A percentile compares a stretch with the other conserved stretches of the same genome.
Conservation (phyloP, 2,113 vertebrate genomes). For the Nesoenas mayeri region DNA sequence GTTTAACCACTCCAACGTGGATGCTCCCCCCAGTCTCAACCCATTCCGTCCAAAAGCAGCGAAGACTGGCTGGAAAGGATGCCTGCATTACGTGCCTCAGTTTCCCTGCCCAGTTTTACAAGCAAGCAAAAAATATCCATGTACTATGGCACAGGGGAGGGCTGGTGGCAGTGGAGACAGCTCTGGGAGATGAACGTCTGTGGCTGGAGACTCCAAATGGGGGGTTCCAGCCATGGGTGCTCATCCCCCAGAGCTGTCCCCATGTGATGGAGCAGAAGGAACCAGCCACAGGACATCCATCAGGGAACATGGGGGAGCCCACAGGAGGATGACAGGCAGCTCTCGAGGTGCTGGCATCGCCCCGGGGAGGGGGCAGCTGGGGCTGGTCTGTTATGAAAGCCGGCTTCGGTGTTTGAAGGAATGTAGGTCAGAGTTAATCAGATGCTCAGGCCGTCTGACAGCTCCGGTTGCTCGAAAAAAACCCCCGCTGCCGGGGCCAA, state of each 20-base stretch:
- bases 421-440: constrained; percentile 72
- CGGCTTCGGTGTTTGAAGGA: constrained; percentile 26
- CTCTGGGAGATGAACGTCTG: neutral
- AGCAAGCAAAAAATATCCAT: neutral
- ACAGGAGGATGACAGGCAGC: neutral
- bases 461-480: constrained; percentile 8
- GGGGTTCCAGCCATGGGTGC: neutral
- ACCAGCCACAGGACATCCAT: neutral
- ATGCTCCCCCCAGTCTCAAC: neutral
- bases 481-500: neutral
- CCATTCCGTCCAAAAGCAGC: neutral
- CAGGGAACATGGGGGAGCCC: neutral
- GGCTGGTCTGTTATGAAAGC: constrained; percentile 28
- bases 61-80: neutral
- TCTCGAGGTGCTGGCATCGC: neutral
- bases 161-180: neutral
- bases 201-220: neutral
- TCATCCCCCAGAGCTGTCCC: neutral
- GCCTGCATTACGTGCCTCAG: neutral
- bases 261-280: neutral
- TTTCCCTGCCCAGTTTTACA: neutral
- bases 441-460: constrained; percentile 64
- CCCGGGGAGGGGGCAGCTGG: neutral
- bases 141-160: neutral
- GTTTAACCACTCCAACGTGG: neutral